These are phyloP conservation scores for Calcarius lapponicus DNA, from an alignment of 2,797 vertebrate species.

Conservation along the genomic window DNA sequence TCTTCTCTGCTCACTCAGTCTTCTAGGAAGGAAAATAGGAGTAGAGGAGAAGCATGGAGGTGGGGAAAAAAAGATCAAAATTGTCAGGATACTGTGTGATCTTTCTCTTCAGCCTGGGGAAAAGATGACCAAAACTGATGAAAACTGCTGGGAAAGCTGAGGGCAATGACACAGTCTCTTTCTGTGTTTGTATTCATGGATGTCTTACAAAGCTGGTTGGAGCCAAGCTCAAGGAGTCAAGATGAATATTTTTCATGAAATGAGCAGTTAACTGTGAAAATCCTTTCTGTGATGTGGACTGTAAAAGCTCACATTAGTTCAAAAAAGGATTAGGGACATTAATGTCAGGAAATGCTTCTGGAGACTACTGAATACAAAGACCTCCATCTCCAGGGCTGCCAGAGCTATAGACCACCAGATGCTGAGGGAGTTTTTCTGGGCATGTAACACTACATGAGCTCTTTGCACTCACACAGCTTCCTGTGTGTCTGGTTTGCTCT, in stretches of 20 bases:
- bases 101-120: not conserved
- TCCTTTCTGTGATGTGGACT: not conserved
- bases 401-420: not conserved
- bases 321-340: not conserved
- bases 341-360: not conserved
- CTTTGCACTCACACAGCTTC: not conserved
- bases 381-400: not conserved
- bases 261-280: not conserved
- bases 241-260: not conserved
- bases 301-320: not conserved
- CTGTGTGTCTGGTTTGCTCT: not conserved
- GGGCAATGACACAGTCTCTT: not conserved
- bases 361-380: not conserved
- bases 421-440: not conserved
- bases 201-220: not conserved
- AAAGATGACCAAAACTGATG: not conserved
- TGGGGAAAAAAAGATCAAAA: not conserved
- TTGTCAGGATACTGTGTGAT: not conserved
- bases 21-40: not conserved
- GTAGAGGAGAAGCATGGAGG: not conserved
- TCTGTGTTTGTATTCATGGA: not conserved
- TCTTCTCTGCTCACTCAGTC: not conserved
- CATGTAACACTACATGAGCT: not conserved
- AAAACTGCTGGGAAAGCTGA: not conserved
- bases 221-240: not conserved